Evolutionary conservation across 2,888 invertebrate genomes (phyloP).

Genomic region (Rhodophaea formosa): DNA sequence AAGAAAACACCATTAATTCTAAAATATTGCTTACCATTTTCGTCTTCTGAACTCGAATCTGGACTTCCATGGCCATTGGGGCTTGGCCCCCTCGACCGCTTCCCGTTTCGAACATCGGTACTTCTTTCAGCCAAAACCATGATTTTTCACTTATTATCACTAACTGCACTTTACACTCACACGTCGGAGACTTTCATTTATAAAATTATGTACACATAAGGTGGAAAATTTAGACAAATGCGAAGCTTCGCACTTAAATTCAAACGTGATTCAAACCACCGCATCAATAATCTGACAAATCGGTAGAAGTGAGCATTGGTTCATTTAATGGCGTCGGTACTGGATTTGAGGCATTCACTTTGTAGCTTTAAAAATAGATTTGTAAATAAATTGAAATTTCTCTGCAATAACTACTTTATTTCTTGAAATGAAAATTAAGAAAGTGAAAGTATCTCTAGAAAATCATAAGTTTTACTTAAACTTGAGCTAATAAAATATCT

Average conservation of each 20-base stretch:
- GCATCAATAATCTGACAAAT: constrained; percentile 80
- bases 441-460: background rate
- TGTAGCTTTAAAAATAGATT: constrained; percentile 18
- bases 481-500: background rate
- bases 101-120: constrained; percentile 91
- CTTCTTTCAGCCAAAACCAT: constrained; percentile 96
- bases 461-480: background rate
- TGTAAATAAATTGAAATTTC: constrained; percentile 6
- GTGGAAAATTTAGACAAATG: constrained; percentile 48
- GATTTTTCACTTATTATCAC: constrained; percentile 58
- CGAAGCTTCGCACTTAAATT: constrained; percentile 71
- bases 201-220: constrained; percentile 30
- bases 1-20: constrained; percentile 24
- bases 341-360: constrained; percentile 52
- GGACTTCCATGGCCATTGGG: constrained; percentile 91
- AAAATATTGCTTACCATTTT: constrained; percentile 83
- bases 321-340: constrained; percentile 68
- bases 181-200: constrained; percentile 39
- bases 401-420: background rate
- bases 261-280: constrained; percentile 82
- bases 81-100: constrained; percentile 94
- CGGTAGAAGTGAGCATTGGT: constrained; percentile 46
- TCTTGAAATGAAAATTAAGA: background rate
- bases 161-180: constrained; percentile 41
- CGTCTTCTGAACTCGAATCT: constrained; percentile 92